Evolutionary conservation across 2,888 invertebrate genomes (phyloP), one percentile per base, ranked within the genome.

Genomic region (Sipha maydis): DNA sequence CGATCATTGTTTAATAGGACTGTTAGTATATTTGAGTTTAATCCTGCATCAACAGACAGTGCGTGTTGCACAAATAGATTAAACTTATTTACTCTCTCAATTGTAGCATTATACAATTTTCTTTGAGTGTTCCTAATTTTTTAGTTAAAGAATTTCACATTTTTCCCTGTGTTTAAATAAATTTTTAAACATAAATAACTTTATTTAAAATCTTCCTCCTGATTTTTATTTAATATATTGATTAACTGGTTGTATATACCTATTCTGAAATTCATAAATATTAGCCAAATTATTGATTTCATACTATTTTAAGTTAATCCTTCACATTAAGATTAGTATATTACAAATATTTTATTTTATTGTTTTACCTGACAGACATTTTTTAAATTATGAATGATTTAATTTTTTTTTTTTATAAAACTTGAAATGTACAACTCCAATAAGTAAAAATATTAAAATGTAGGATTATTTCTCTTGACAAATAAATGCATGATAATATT

Each of bases 1-100:
- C 83, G 89, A 14, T 91, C 91, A 38, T 89, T 91, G 67, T 89
- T 89, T 61, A 91, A 91, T 90, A 90, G 91, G 17, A 91, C 91
- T 3, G 4, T 88, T 75, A 88, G 82, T 82, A 11, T 88, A 75
- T 88, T 77, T 73, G 82, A 88, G 31, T 82, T n/a, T n/a, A 80
- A 75, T 3, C 82, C 80, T 25, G 28, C 25, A 76, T 48, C n/a
- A 54, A 88, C 67, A 25, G 75, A 80, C 5, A 73, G 19, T 67
- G 67, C 61, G 17, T 41, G 31, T 82, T 25, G 25, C 73, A 80
- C 4, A 73, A 9, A 41, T 61, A 80, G n/a, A 31, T 61, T 88
- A 48, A 75, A 82, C 0, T 41, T 88, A 76, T 88, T 67, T 67
- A 17, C 82, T 82, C 56, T 82, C 31, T n/a, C 48, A n/a, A 25